Base-by-base conservation (phyloP, 2,888 invertebrate species). In the Stenurella melanura region DNA sequence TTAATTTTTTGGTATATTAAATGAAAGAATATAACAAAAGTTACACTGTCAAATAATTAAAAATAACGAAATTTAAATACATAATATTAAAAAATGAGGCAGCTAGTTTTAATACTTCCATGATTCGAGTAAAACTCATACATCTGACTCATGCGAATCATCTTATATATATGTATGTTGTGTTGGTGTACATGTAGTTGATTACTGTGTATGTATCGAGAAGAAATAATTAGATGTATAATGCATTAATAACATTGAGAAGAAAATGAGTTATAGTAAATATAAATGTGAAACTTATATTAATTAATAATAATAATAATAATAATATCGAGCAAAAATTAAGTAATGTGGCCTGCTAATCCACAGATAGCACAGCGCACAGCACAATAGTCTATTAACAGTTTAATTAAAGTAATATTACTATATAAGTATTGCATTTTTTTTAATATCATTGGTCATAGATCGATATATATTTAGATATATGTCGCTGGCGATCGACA, bases 401-500 rank as follows among this genome's bases (percentile, higher is more conserved):
- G 68, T 71, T 76, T 64, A 77, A 79, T 50, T 69, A 77, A 77
- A 57, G 17, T 78, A 57, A 76, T 74, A 68, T 74, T 78, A 76
- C 26, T 76, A 70, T 78, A 67, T 80, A 80, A 77, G 75, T 80
- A 78, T 77, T 76, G 80, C 74, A 76, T 80, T 74, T 78, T 73
- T 73, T 58, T 73, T 42, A 73, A 74, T 76, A 78, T 77, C 70
- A 77, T 68, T 73, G 75, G 69, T 67, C 56, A 56, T 63, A 68
- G 74, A 63, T 50, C 58, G 71, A 67, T 75, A 76, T 71, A 74
- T 67, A 73, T 72, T 64, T 75, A 42, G n/a, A 63, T 74, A 77
- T 77, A 83, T 82, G 83, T 85, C 82, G 87, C 84, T 88, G 88
- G 88, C 87, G 85, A 84, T 87, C 87, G 86, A 88, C 89, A 88